phyloP scores from a whole-genome alignment of 2,888 invertebrate species.

The Oscheius sp. region DNA sequence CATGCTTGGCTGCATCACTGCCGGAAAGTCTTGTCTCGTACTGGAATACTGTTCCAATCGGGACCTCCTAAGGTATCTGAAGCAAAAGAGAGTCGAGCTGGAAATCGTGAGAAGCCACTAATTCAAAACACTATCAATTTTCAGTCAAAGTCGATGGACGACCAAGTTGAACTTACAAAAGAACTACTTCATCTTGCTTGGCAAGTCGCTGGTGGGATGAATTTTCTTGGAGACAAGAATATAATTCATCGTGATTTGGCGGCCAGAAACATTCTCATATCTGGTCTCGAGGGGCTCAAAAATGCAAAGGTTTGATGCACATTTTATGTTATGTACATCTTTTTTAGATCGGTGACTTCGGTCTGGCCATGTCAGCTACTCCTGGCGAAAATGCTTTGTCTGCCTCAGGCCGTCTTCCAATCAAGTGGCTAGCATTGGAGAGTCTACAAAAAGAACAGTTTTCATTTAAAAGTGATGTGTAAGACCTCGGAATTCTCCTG shows the following conservation, averaged over 20 bases:
- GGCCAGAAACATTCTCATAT: slow-evolving; percentile 66
- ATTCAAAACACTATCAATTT: slow-evolving; percentile 15
- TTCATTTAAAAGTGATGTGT: slow-evolving; percentile 66
- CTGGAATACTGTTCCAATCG: slow-evolving; percentile 66
- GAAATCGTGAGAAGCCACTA: slow-evolving; percentile 45
- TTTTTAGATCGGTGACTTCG: slow-evolving; percentile 67
- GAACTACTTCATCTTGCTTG: slow-evolving; percentile 69
- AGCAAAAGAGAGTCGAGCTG: slow-evolving; percentile 50
- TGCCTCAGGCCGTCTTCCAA: slow-evolving; percentile 58
- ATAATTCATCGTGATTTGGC: slow-evolving; percentile 69
- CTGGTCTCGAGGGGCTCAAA: slow-evolving; percentile 54
- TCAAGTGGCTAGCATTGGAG: slow-evolving; percentile 70
- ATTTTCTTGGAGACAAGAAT: slow-evolving; percentile 46
- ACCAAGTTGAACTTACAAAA: slow-evolving; percentile 65
- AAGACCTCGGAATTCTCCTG: slow-evolving; percentile 22
- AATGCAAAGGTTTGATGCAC: slow-evolving; percentile 60
- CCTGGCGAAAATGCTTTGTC: slow-evolving; percentile 39
- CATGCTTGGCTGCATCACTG: slow-evolving; percentile 70
- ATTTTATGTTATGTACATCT: neutral
- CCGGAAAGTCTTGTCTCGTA: slow-evolving; percentile 55
- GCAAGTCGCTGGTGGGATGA: slow-evolving; percentile 71
- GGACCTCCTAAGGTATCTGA: slow-evolving; percentile 64
- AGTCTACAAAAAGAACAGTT: slow-evolving; percentile 62
- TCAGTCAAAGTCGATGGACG: slow-evolving; percentile 64
- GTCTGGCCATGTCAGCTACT: slow-evolving; percentile 57